These are phyloP conservation scores for Orius laevigatus DNA, from an alignment of 1,140 invertebrate species.

Conservation along the genomic window DNA sequence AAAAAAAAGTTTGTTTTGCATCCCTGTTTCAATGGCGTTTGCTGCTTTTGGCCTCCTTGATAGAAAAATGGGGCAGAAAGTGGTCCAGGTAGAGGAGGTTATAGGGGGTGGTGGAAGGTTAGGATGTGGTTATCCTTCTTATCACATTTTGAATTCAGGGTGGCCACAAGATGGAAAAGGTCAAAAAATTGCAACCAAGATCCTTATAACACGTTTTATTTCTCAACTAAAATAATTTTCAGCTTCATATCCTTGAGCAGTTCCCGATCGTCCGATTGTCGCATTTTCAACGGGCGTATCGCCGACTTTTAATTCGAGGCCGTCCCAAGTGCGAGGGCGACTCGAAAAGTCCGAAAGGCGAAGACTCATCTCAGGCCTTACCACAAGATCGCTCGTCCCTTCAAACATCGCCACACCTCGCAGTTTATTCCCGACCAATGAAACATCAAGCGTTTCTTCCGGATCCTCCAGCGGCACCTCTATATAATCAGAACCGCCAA, in stretches of 20 bases:
- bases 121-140: too few species aligned
- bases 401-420: constrained; percentile 25
- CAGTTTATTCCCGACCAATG: constrained; percentile 26
- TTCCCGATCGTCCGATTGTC: constrained; percentile 10
- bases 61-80: too few species aligned
- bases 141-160: too few species aligned
- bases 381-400: constrained; percentile 24
- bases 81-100: too few species aligned
- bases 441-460: constrained; percentile 22
- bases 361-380: constrained; percentile 31
- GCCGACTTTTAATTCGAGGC: constrained; percentile 53
- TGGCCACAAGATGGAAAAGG: too few species aligned
- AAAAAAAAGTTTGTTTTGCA: too few species aligned
- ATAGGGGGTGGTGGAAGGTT: too few species aligned
- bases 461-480: constrained; percentile 17
- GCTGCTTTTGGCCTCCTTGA: too few species aligned
- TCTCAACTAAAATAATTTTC: constrained; percentile 1
- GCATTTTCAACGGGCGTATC: constrained; percentile 36
- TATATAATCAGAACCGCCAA: constrained; percentile 31
- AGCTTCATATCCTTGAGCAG: constrained; percentile 11
- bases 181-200: too few species aligned
- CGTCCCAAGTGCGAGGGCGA: constrained; percentile 39
- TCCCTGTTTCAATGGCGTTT: too few species aligned
- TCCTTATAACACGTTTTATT: too few species aligned
- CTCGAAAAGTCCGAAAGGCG: constrained; percentile 38